Evolutionary conservation across 2,888 invertebrate species (phyloP), one percentile per base, ranked within the genome.

Genomic region (Eupsilia transversa): DNA sequence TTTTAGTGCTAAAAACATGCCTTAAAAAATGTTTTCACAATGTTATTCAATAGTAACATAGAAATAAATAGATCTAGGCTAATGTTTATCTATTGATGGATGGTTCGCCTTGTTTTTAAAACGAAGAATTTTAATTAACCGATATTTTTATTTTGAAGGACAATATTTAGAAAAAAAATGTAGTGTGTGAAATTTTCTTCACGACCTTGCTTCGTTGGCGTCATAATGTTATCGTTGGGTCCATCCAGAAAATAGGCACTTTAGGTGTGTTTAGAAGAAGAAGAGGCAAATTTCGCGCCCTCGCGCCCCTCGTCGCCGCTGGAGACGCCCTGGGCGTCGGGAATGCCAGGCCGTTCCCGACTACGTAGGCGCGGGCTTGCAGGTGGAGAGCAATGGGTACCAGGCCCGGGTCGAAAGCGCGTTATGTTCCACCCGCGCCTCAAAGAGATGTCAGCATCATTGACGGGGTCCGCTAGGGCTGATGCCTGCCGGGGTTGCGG

Each of bases 41-140:
- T 41, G 14, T 0, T 49, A 27, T 30, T 23, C 10, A 35, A 54
- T 23, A 66, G 23, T 52, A 10, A 30, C 14, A 49, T 41, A 46
- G 10, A 66, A 78, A 41, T 52, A 66, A 73, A 60, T 60, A 41
- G 65, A 75, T 74, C 75, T 52, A 82, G 84, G 84, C 20, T 74
- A 72, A 52, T 54, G 60, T 68, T 84, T 69, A 84, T 82, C 75
- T 74, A 43, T 56, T 59, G 52, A 80, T 70, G 46, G 23, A 56
- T 71, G 49, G 41, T 30, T 79, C 38, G 17, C 73, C 68, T 59
- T 59, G 84, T 84, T 57, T 61, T 65, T 46, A 23, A 65, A 68
- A 74, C 30, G 12, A 60, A 61, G 64, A 80, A 69, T 74, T 59
- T 61, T 14, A 68, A 80, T 69, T 80, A 74, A 60, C 12, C 30